Conservation (phyloP, 2,888 invertebrate species). For the Sturmia bella region DNA sequence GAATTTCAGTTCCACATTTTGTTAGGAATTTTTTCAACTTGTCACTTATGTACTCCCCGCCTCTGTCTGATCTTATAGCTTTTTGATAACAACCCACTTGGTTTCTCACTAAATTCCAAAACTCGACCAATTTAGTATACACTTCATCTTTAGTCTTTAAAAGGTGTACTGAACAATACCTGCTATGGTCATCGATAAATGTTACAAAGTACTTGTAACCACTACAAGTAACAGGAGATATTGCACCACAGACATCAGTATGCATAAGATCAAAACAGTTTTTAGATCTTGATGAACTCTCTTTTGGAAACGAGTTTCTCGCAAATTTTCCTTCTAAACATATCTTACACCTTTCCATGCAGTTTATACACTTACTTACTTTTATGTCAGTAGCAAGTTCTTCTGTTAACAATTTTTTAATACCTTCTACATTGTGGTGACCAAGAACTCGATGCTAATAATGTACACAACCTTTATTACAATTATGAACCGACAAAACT, state of each 20-base stretch:
- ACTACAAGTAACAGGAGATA: slow-evolving; percentile 8
- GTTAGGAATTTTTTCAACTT: neutral
- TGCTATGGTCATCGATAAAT: neutral
- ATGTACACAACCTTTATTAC: slow-evolving; percentile 9
- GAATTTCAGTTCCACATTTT: too few relatives aligned
- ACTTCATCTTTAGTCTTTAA: too few relatives aligned
- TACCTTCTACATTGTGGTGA: slow-evolving; percentile 4
- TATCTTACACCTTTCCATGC: too few relatives aligned
- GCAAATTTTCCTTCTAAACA: neutral
- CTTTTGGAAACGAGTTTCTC: neutral
- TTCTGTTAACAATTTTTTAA: neutral
- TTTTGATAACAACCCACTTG: neutral
- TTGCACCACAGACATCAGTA: slow-evolving; percentile 13
- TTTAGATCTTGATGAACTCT: neutral
- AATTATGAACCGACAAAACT: neutral
- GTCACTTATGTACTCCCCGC: neutral
- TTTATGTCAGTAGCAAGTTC: too few relatives aligned
- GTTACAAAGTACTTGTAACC: neutral
- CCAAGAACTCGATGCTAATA: slow-evolving; percentile 3
- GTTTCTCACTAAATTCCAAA: neutral
- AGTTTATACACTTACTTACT: too few relatives aligned
- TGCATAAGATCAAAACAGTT: slow-evolving; percentile 13
- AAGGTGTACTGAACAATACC: too few relatives aligned
- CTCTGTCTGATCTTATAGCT: neutral
- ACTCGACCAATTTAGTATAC: too few relatives aligned